A percentile compares a stretch with the other conserved stretches of the same genome.
Evolutionary conservation across 92 coral and sea anemone species (phyloP).

Genomic region (Muricea muricata): DNA sequence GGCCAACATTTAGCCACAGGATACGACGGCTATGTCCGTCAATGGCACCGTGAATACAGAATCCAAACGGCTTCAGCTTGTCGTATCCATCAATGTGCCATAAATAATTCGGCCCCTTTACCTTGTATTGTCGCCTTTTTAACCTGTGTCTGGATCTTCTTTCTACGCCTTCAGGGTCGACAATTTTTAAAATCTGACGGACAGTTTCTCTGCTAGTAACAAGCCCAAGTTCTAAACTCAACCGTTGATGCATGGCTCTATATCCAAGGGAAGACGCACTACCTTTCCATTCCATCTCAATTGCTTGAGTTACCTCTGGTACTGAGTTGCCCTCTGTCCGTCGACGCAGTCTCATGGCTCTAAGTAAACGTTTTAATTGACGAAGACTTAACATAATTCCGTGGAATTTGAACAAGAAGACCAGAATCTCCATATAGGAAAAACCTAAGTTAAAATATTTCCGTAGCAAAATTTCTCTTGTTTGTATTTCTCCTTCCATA

Average conservation of each 20-base stretch:
- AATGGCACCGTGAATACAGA: constrained; percentile 31
- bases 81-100: constrained; percentile 49
- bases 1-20: neutral
- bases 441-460: too few species aligned
- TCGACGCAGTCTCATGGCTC: too few species aligned
- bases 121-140: constrained; percentile 21
- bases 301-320: too few species aligned
- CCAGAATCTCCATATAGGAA: too few species aligned
- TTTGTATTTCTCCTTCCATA: too few species aligned
- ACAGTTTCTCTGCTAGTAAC: constrained; percentile 30
- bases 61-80: constrained; percentile 57
- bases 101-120: constrained; percentile 20
- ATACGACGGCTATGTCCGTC: constrained; percentile 22
- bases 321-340: too few species aligned
- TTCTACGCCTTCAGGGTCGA: constrained; percentile 57
- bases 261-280: too few species aligned
- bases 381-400: too few species aligned
- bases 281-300: too few species aligned
- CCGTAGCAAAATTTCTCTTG: too few species aligned
- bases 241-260: constrained; percentile 55
- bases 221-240: constrained; percentile 16
- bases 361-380: too few species aligned
- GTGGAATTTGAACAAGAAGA: too few species aligned
- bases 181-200: constrained; percentile 15
- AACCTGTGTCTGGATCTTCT: constrained; percentile 58